Base-by-base conservation (phyloP, 2,797 vertebrate genomes). In the Chiroxiphia lanceolata region DNA sequence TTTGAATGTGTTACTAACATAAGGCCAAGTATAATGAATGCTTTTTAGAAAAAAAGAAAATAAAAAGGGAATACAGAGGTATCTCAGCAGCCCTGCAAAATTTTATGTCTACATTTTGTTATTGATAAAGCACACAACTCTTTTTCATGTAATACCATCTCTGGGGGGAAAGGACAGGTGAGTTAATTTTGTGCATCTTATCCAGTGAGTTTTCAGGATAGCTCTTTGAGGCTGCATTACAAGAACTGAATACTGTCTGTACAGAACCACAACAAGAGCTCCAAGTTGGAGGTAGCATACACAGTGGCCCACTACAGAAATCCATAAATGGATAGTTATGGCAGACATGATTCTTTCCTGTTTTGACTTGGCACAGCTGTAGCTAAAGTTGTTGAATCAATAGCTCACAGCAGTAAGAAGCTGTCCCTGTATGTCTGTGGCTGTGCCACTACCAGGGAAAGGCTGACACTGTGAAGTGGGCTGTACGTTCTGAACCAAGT, bases 1-100 rank as follows among this genome's bases (percentile, higher is more conserved):
- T 93, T 93, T 96, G 48, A 93, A 91, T 71, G 65, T 80, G 83
- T 94, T 92, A 60, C 34, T 93, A 80, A 93, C 81, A 92, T n/a
- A 50, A 90, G 54, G 71, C 45, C 38, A 93, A 91, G 44, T 71
- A 69, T 42, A 89, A 68, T 13, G 63, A 96, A 85, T 51, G 8
- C 1, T 57, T 70, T n/a, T 70, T 5, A 38, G 27, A 4, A 9
- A 33, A 76, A 76, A 34, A 40, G 40, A 40, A 44, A 51, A 45
- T 6, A 10, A 50, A 29, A 64, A 54, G 72, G 26, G 91, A 85
- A 81, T 94, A 64, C 13, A 40, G 40, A 71, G 48, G 75, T 51
- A 50, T 72, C 68, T 78, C 67, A 75, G 70, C 22, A 91, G 51
- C 15, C 27, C 19, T 74, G 19, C 53, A 87, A 97, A 92, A 75